Conservation (phyloP, 2,797 vertebrate species). For the Lithobates sylvaticus region DNA sequence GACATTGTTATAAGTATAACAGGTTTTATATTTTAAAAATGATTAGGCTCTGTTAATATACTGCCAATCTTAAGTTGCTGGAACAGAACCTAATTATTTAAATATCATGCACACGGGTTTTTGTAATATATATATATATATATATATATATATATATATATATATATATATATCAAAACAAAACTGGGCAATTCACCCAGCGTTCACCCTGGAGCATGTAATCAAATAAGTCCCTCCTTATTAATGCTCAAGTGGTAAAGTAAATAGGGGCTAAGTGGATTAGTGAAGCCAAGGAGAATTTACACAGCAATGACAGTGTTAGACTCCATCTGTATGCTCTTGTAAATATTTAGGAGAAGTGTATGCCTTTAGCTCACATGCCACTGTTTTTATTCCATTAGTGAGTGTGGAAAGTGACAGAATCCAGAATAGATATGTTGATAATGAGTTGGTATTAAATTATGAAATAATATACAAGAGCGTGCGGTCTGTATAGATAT, state of each 20-base stretch:
- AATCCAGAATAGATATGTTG: constrained; percentile 23
- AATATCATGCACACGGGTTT: neutral
- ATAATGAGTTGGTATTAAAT: constrained; percentile 36
- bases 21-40: neutral
- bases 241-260: constrained; percentile 38
- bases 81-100: neutral
- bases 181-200: neutral
- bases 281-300: constrained; percentile 28
- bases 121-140: neutral
- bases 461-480: constrained; percentile 29
- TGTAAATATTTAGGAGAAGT: constrained; percentile 51
- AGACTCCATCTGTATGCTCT: constrained; percentile 41
- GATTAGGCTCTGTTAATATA: neutral
- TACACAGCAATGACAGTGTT: constrained; percentile 25
- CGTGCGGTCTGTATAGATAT: constrained; percentile 20
- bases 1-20: neutral
- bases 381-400: constrained; percentile 44
- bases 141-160: neutral
- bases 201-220: constrained; percentile 7
- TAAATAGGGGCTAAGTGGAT: constrained; percentile 44
- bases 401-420: constrained; percentile 34
- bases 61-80: neutral
- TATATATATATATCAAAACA: neutral
- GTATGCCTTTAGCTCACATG: constrained; percentile 10
- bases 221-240: constrained; percentile 8